Conservation (phyloP, 2,888 invertebrate genomes). For the Clostera curtula region DNA sequence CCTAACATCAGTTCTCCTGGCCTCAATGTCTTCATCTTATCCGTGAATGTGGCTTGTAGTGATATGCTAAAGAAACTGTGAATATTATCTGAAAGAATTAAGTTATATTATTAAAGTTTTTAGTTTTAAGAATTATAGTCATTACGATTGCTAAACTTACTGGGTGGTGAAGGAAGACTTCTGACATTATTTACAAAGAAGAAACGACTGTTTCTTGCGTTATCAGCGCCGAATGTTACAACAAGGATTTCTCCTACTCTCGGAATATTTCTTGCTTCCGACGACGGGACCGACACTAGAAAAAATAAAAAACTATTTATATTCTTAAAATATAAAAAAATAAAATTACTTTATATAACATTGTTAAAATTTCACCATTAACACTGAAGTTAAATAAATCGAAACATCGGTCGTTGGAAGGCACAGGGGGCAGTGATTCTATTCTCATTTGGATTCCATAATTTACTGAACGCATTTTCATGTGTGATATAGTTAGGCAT, state of each 20-base stretch:
- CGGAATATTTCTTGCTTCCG: slow-evolving; percentile 38
- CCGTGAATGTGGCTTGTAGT: slow-evolving; percentile 48
- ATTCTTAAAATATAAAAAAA: background rate
- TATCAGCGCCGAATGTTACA: slow-evolving; percentile 44
- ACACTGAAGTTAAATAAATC: slow-evolving; percentile 51
- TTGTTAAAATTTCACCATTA: slow-evolving; percentile 33
- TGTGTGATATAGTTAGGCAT: slow-evolving; percentile 49
- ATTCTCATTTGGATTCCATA: slow-evolving; percentile 41
- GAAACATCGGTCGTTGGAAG: slow-evolving; percentile 39
- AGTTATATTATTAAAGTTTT: background rate
- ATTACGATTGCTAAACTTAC: slow-evolving; percentile 32
- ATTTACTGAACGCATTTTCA: slow-evolving; percentile 31
- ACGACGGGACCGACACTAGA: slow-evolving; percentile 48
- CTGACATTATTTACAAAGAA: slow-evolving; percentile 57
- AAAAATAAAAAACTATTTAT: slow-evolving; percentile 12
- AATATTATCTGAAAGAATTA: slow-evolving; percentile 43
- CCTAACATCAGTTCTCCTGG: slow-evolving; percentile 45
- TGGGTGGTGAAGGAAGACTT: slow-evolving; percentile 44
- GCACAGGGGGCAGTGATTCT: slow-evolving; percentile 44
- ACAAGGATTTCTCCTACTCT: slow-evolving; percentile 53
- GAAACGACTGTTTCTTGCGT: slow-evolving; percentile 37
- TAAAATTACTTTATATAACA: slow-evolving; percentile 6
- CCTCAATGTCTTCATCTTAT: slow-evolving; percentile 41
- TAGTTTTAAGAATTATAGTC: slow-evolving; percentile 1
- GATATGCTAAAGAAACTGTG: slow-evolving; percentile 51